A percentile compares a stretch with the other conserved stretches of the same genome.
phyloP scores from a whole-genome alignment of 1,140 invertebrate species.

The Bombus consobrinus region DNA sequence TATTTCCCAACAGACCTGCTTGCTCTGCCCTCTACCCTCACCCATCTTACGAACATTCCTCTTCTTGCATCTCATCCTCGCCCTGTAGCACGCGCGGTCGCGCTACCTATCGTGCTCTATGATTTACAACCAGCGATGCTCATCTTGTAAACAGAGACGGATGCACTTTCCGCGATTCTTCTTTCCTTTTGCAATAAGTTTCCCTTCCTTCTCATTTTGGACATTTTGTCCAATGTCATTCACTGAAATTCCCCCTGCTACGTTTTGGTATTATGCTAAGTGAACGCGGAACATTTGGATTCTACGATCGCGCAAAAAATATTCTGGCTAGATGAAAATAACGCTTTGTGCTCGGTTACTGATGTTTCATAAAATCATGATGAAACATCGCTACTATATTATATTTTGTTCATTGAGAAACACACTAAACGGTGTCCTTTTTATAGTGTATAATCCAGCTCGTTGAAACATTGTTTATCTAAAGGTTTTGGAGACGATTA shows the following conservation, averaged over 20 bases:
- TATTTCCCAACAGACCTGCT: constrained; percentile 81
- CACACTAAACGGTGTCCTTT: background rate
- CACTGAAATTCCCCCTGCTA: background rate
- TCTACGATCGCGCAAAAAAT: background rate
- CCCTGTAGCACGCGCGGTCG: constrained; percentile 56
- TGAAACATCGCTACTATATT: background rate
- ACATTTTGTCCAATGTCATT: constrained; percentile 40
- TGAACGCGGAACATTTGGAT: too few relatives aligned
- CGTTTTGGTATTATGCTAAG: background rate
- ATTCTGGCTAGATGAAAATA: background rate
- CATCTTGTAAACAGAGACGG: constrained; percentile 77
- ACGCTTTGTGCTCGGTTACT: too few relatives aligned
- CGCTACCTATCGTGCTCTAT: constrained; percentile 70
- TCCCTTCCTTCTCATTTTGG: background rate
- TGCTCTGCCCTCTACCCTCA: constrained; percentile 56
- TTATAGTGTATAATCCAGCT: background rate
- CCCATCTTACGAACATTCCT: constrained; percentile 66
- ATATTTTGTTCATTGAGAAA: background rate
- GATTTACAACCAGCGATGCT: constrained; percentile 79
- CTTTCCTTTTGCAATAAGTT: constrained; percentile 20
- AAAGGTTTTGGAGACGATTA: background rate
- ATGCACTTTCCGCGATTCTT: constrained; percentile 49
- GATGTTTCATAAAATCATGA: background rate
- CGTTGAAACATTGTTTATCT: background rate
- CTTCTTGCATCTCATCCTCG: constrained; percentile 59